These are phyloP conservation scores for Vespertilio murinus DNA, from an alignment of 2,797 vertebrate species.

Conservation along the genomic window DNA sequence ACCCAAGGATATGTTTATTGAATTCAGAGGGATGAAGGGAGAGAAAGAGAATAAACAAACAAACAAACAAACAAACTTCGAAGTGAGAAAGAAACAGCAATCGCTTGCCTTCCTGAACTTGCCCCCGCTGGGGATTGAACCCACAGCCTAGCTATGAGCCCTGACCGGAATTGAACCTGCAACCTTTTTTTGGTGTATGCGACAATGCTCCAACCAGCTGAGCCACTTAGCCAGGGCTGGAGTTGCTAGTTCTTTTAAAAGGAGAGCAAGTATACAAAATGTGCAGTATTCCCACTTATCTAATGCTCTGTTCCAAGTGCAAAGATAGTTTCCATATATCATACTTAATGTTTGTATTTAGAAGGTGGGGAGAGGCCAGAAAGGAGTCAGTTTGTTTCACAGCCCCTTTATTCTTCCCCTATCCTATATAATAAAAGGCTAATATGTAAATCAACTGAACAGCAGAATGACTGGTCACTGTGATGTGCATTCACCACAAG, in stretches of 20 bases:
- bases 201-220: neutral
- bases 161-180: neutral
- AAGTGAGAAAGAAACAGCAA: neutral
- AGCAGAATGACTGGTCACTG: too few species aligned
- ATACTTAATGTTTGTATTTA: neutral
- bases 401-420: neutral
- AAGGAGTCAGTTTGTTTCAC: neutral
- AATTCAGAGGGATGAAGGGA: neutral
- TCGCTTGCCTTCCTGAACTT: neutral
- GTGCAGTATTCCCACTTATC: neutral
- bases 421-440: too few species aligned
- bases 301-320: neutral
- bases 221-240: neutral
- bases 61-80: neutral
- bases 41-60: too few species aligned
- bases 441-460: too few species aligned
- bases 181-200: neutral
- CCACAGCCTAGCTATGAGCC: neutral
- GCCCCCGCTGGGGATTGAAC: neutral
- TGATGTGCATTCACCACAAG: too few species aligned
- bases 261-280: neutral
- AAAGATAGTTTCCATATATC: neutral
- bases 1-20: neutral
- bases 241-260: conserved; percentile 41
- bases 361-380: neutral